A percentile compares a stretch with the other conserved stretches of the same genome.
Conservation (phyloP, 2,888 invertebrate species). For the Sturmia bella region DNA sequence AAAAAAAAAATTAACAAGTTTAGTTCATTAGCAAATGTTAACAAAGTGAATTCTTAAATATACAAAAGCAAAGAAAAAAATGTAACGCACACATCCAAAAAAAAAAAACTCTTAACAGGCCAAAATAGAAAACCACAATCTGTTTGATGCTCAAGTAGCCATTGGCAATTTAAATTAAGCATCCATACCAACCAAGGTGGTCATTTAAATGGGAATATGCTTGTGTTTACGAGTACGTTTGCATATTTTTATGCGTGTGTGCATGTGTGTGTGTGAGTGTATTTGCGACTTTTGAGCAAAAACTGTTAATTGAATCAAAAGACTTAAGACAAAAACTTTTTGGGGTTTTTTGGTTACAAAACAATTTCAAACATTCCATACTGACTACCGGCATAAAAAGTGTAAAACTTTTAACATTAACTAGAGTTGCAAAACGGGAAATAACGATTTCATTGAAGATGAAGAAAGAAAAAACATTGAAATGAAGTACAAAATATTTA, state of each 20-base stretch:
- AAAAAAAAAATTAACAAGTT: constrained; percentile 59
- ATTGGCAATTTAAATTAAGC: constrained; percentile 55
- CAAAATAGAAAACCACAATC: constrained; percentile 20
- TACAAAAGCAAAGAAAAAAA: not conserved
- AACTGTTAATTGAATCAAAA: no score
- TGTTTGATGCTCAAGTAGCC: constrained; percentile 48
- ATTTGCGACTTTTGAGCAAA: no score
- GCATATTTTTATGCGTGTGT: not conserved
- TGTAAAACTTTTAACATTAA: no score
- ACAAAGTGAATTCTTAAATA: constrained; percentile 27
- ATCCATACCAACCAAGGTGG: constrained; percentile 6
- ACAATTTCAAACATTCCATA: no score
- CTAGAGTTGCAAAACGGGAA: no score
- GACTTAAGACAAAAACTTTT: no score
- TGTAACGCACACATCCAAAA: not conserved
- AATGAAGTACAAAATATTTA: no score
- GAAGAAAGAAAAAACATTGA: no score
- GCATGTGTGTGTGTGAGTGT: no score
- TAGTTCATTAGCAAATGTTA: constrained; percentile 62
- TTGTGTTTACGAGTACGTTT: not conserved
- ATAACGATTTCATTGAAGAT: no score
- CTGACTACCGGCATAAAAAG: no score
- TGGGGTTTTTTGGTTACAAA: no score
- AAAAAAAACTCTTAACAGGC: not conserved
- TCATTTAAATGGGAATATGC: constrained; percentile 25